Evolutionary conservation across 2,797 vertebrate species (phyloP), one percentile per base, ranked within the genome.

Genomic region (Hippoglossus hippoglossus): DNA sequence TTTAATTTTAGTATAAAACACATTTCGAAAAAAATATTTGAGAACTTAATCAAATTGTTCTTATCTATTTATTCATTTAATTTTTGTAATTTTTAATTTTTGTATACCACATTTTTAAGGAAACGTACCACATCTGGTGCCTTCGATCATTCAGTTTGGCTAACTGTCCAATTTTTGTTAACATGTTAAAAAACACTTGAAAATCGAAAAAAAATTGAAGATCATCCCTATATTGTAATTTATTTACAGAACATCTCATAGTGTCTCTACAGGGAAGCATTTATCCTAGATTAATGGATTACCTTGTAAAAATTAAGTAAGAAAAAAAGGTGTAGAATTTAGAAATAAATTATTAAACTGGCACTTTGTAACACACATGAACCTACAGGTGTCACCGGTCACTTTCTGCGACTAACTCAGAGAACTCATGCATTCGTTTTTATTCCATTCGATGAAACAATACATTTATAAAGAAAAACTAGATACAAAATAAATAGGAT

Each of bases 371-470:
- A 53, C 19, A 82, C 12, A 61, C 18, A 12, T 5, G 55, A 49
- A 59, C 65, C 55, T 28, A 86, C 83, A 86, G 68, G 88, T 83
- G 81, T 79, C 58, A 76, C 53, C 22, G 16, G 25, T 71, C 44
- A 47, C 28, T 25, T 69, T 24, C 54, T 59, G 56, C 22, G 6
- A 56, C 2, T 12, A 15, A 51, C 52, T 64, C 13, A 41, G 2
- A 0, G 5, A 60, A 26, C 13, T 22, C 24, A n/a, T 51, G 6
- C 12, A 19, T 9, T 11, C 5, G 1, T 34, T 49, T 62, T 2
- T 41, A 13, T 24, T 6, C 1, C n/a, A 41, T 57, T 31, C 31
- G 1, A 58, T 21, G 6, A 7, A 56, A 39, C 22, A 50, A 53
- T 24, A 34, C 2, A 21, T 22, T 41, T 39, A 16, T 24, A 52